A percentile compares a stretch with the other conserved stretches of the same genome.
phyloP scores from a whole-genome alignment of 2,113 vertebrate species.

The Halichoeres trimaculatus region DNA sequence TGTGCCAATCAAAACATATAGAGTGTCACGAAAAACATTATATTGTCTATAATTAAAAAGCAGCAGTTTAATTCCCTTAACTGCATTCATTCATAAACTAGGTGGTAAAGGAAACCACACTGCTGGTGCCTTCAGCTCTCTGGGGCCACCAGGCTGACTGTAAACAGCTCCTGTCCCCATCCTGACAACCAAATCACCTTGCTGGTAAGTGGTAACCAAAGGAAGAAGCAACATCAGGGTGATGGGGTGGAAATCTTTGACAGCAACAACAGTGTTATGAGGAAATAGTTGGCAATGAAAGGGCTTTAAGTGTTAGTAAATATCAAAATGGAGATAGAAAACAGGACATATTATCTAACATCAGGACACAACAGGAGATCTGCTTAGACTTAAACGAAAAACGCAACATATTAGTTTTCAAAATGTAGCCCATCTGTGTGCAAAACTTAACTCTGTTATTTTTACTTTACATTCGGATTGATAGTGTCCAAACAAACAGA shows the following conservation, averaged over 20 bases:
- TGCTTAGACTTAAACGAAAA: too few relatives aligned
- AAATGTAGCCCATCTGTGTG: too few relatives aligned
- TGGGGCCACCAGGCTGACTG: slow-evolving; percentile 3
- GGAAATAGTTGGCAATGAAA: background rate
- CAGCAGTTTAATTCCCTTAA: slow-evolving; percentile 16
- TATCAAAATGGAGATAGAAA: background rate
- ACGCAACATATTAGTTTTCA: too few relatives aligned
- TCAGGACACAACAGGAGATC: too few relatives aligned
- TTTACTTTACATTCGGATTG: too few relatives aligned
- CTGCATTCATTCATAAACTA: slow-evolving; percentile 12
- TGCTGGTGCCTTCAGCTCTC: slow-evolving; percentile 28
- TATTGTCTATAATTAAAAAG: slow-evolving; percentile 40
- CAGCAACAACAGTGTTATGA: background rate
- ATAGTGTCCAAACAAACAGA: too few relatives aligned
- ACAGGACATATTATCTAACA: too few relatives aligned
- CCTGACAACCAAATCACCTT: slow-evolving; percentile 55
- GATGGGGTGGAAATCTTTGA: slow-evolving; percentile 39
- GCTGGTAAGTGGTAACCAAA: slow-evolving; percentile 49
- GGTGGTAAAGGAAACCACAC: slow-evolving; percentile 36
- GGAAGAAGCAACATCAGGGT: slow-evolving; percentile 2
- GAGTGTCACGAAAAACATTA: background rate
- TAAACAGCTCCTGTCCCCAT: slow-evolving; percentile 65
- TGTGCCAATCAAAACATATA: background rate
- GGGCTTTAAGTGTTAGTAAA: background rate
- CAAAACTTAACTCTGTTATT: too few relatives aligned